Evolutionary conservation across 2,888 invertebrate genomes (phyloP), one percentile per base, ranked within the genome.

Genomic region (Idaea straminata): DNA sequence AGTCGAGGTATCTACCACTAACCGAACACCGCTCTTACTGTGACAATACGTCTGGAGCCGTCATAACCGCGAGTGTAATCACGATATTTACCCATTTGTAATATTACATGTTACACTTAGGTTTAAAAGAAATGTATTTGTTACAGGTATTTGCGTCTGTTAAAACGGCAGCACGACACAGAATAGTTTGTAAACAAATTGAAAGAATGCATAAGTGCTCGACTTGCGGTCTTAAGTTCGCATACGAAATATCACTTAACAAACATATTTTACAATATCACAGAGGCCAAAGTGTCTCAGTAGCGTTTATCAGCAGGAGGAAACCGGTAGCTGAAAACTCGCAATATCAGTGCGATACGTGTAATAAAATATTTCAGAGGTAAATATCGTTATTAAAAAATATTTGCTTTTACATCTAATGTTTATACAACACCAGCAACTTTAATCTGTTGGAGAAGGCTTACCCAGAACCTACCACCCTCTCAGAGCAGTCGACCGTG

Each of bases 341-440:
- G 59, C 87, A 88, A 63, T 89, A 91, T 72, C 91, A 94, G 61
- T 96, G 96, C 79, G 92, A 93, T 38, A 93, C 94, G 5, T 96
- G 96, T 76, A 94, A 93, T 38, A 95, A 95, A 81, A 91, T 93
- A 5, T 96, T 96, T 77, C 92, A 91, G 73, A 88, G 94, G 85
- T 92, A 86, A 73, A 73, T 76, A 59, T 59, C 15, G 15, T 25
- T 25, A 3, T 2, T 25, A 25, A 25, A 25, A 25, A 25, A 25
- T 25, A 25, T 25, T 25, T 36, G 57, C 35, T 16, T 25, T 57
- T 59, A 60, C 25, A 3, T 25, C 25, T 25, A 25, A 25, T 25
- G 3, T 25, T 25, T 25, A 25, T 25, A 25, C 25, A n/a, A 59
- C 38, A 38, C 7, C 25, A 25, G 3, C 25, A 25, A 25, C 25